phyloP scores from a whole-genome alignment of 2,888 invertebrate genomes.

The Drosophila meridionalis region DNA sequence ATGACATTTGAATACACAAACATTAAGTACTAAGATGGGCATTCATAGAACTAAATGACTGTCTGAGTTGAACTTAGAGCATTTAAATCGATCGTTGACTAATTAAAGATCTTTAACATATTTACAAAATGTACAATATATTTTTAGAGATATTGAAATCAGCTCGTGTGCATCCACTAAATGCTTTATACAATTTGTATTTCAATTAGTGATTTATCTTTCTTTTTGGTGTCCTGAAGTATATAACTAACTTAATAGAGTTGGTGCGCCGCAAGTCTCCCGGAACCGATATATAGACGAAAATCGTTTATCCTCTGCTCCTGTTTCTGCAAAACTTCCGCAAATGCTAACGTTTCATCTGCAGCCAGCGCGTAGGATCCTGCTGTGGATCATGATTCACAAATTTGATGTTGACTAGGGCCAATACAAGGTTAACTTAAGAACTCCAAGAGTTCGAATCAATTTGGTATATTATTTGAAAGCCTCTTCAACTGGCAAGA shows the following conservation, averaged over 20 bases:
- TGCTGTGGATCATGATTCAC: background rate
- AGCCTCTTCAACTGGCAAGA: background rate
- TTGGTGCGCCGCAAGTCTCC: background rate
- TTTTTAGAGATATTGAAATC: background rate
- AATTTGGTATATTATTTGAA: background rate
- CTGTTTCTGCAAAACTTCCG: background rate
- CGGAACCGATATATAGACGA: no score
- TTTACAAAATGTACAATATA: slow-evolving; percentile 15
- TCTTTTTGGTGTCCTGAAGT: background rate
- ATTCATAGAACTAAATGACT: slow-evolving; percentile 9
- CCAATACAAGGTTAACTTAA: background rate
- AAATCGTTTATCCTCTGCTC: background rate
- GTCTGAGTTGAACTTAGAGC: slow-evolving; percentile 3
- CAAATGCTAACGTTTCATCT: background rate
- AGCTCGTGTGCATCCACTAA: slow-evolving; percentile 3
- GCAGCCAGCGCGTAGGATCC: background rate
- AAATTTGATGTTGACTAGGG: background rate
- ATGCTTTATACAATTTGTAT: slow-evolving; percentile 4
- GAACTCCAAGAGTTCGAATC: background rate
- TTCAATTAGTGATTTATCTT: background rate
- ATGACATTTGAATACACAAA: background rate
- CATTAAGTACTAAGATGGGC: slow-evolving; percentile 7
- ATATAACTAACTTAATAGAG: background rate
- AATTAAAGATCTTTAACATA: background rate
- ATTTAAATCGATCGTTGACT: slow-evolving; percentile 2